Evolutionary conservation across 2,113 vertebrate genomes (phyloP).

Genomic region (Etia nguti): DNA sequence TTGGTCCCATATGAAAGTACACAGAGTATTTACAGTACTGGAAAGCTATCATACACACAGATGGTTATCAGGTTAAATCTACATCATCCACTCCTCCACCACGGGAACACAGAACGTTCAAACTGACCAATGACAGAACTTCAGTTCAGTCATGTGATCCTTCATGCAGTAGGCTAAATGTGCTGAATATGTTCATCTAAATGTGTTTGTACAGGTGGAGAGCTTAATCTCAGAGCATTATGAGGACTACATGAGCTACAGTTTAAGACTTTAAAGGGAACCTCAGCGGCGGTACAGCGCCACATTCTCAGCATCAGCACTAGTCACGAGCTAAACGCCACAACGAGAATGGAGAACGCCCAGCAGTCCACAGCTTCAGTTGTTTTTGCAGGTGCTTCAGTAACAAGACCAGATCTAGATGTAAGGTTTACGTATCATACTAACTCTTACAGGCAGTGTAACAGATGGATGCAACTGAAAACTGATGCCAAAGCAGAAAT

Average conservation of each 20-base stretch:
- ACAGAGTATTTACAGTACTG: slow-evolving; percentile 1
- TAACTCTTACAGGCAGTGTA: not conserved
- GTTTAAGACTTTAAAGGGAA: not conserved
- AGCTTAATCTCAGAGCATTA: not conserved
- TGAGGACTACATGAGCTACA: not conserved
- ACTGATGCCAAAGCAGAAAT: not conserved
- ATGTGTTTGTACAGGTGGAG: not conserved
- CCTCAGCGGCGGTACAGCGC: not conserved
- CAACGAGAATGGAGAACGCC: not conserved
- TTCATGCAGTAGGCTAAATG: not conserved
- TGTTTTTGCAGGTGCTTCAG: not conserved
- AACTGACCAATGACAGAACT: not conserved
- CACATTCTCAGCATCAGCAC: not conserved
- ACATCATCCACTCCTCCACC: not conserved
- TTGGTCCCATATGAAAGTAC: not conserved
- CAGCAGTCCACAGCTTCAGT: not conserved
- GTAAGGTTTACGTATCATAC: not conserved
- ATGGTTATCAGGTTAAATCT: not conserved
- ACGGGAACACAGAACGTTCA: not conserved
- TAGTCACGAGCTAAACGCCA: not conserved
- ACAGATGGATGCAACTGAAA: not conserved
- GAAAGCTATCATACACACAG: not conserved
- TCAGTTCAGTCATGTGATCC: not conserved
- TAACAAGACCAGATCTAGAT: not conserved
- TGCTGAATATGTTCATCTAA: not conserved